Evolutionary conservation across 2,113 vertebrate species (phyloP).

Genomic region (Alligator mississippiensis): DNA sequence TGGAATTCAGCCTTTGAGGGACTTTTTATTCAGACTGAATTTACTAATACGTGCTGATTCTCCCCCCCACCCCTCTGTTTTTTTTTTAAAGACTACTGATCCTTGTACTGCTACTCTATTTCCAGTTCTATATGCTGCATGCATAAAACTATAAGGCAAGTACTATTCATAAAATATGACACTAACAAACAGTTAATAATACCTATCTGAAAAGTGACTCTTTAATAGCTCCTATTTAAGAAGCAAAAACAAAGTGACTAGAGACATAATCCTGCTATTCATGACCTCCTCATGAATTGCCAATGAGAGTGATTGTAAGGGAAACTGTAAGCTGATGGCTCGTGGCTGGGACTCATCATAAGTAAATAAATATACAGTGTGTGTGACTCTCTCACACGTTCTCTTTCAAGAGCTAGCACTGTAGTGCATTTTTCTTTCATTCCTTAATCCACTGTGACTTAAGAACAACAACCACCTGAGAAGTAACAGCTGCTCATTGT

Average conservation of each 20-base stretch:
- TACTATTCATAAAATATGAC: constrained; percentile 49
- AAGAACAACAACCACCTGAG: constrained; percentile 58
- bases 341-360: constrained; percentile 63
- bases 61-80: not conserved
- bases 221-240: constrained; percentile 73
- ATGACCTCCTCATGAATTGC: constrained; percentile 72
- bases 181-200: constrained; percentile 66
- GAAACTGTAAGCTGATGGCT: constrained; percentile 71
- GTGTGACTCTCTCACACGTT: constrained; percentile 58
- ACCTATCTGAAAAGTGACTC: constrained; percentile 64
- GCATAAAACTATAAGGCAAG: constrained; percentile 44
- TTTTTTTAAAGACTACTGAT: constrained; percentile 48
- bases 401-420: constrained; percentile 61
- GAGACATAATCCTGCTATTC: constrained; percentile 75
- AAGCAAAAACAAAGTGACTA: constrained; percentile 70
- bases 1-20: not conserved
- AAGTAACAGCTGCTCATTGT: constrained; percentile 67
- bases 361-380: constrained; percentile 72
- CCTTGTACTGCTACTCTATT: constrained; percentile 39
- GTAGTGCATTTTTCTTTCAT: constrained; percentile 65
- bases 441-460: constrained; percentile 69
- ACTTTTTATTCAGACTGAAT: constrained; percentile 2
- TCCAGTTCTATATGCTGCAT: constrained; percentile 22
- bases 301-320: constrained; percentile 71
- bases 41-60: constrained; percentile 47